A percentile compares a stretch with the other conserved stretches of the same genome.
These are phyloP conservation scores for Araneus ventricosus DNA, from an alignment of 1,140 invertebrate species.

Conservation along the genomic window DNA sequence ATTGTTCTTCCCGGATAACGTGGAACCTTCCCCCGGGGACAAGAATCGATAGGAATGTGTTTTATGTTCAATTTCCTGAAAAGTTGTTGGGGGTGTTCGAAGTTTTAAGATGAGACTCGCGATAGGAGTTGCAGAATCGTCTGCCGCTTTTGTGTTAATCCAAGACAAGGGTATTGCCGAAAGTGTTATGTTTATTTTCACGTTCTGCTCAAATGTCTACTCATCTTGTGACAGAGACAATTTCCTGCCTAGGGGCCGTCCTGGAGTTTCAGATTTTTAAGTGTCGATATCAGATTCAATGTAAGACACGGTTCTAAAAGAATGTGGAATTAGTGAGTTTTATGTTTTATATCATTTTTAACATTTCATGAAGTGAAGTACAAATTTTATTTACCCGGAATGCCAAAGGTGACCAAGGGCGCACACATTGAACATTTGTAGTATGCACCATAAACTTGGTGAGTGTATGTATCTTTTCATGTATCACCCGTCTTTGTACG, in stretches of 20 bases:
- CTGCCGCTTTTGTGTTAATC: not conserved
- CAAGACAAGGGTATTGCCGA: not conserved
- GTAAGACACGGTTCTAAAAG: no score
- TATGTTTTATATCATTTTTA: no score
- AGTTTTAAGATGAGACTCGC: not conserved
- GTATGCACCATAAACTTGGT: no score
- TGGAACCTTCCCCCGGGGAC: not conserved
- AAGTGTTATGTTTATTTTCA: not conserved
- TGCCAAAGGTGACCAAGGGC: no score
- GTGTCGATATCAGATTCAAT: no score
- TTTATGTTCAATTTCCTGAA: slow-evolving; percentile 25
- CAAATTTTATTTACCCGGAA: no score
- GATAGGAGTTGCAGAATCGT: not conserved
- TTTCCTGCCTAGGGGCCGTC: not conserved
- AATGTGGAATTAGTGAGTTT: no score
- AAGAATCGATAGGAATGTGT: not conserved
- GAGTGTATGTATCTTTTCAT: no score
- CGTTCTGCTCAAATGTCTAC: not conserved
- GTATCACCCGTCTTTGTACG: no score
- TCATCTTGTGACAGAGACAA: not conserved
- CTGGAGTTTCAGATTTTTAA: not conserved
- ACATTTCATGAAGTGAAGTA: no score
- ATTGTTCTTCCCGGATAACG: not conserved
- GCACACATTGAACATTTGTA: no score
- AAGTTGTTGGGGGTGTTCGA: not conserved